Evolutionary conservation across 2,888 invertebrate species (phyloP).

Genomic region (Leptopilina myrica): DNA sequence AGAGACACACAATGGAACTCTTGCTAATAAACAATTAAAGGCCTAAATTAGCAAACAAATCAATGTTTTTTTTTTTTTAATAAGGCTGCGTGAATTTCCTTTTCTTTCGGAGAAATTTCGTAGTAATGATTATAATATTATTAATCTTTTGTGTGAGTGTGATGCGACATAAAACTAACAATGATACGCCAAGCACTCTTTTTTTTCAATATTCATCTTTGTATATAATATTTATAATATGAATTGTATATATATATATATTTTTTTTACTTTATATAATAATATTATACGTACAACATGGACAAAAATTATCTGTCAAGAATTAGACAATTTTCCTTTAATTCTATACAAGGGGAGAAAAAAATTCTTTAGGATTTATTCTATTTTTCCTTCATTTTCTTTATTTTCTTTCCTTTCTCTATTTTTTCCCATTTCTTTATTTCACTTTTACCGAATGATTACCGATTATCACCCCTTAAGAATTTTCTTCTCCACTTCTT

Average conservation of each 20-base stretch:
- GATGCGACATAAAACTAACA: constrained; percentile 29
- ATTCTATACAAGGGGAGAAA: neutral
- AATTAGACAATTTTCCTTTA: neutral
- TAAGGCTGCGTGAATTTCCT: neutral
- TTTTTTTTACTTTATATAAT: constrained; percentile 51
- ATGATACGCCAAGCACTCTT: constrained; percentile 35
- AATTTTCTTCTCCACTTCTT: too few species aligned
- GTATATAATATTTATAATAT: constrained; percentile 47
- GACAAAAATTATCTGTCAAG: neutral
- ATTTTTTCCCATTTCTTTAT: neutral
- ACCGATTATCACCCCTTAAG: too few species aligned
- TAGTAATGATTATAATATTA: constrained; percentile 25
- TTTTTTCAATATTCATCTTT: constrained; percentile 45
- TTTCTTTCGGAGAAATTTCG: constrained; percentile 40
- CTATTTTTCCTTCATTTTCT: neutral
- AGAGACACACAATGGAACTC: constrained; percentile 42
- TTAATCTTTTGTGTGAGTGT: constrained; percentile 1
- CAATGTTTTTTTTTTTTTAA: neutral
- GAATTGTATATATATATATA: constrained; percentile 46
- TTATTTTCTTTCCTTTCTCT: neutral
- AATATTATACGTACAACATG: constrained; percentile 44
- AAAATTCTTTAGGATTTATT: neutral
- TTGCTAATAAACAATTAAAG: constrained; percentile 35
- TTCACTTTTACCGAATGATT: too few species aligned
- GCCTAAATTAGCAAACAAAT: constrained; percentile 36